These are phyloP conservation scores for Cervus canadensis DNA, from an alignment of 2,113 vertebrate species.

Conservation along the genomic window DNA sequence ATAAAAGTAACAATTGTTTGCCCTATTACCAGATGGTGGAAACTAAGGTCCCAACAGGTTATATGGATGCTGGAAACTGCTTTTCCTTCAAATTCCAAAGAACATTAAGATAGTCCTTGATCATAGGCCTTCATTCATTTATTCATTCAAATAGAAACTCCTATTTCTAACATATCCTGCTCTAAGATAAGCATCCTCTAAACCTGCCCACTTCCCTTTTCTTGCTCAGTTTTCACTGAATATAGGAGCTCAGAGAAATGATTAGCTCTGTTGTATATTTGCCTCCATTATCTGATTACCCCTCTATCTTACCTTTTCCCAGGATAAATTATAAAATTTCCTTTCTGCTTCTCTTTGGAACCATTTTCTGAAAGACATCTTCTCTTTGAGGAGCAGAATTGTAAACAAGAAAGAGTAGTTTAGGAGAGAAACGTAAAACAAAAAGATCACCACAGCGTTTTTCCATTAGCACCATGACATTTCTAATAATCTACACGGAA, in stretches of 20 bases:
- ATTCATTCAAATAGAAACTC: neutral
- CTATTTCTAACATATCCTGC: neutral
- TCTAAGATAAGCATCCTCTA: neutral
- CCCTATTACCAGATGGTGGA: neutral
- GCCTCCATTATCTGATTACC: neutral
- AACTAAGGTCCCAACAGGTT: neutral
- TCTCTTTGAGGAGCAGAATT: neutral
- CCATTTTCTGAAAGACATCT: slow-evolving; percentile 26
- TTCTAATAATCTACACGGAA: slow-evolving; percentile 56
- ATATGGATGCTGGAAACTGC: neutral
- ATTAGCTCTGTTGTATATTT: neutral
- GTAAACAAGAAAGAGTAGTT: slow-evolving; percentile 3
- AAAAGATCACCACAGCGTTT: neutral
- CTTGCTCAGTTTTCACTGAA: neutral
- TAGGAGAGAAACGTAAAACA: neutral
- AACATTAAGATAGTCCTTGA: neutral
- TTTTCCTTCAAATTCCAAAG: neutral
- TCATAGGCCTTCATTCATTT: neutral
- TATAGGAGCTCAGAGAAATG: neutral
- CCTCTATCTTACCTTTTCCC: neutral
- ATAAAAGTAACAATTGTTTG: neutral
- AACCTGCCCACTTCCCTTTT: neutral
- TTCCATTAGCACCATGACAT: slow-evolving; percentile 47
- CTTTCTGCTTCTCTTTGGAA: neutral
- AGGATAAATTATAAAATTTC: neutral